Evolutionary conservation across 2,888 invertebrate species (phyloP), one percentile per base, ranked within the genome.

Genomic region (Cosmia pyralina): DNA sequence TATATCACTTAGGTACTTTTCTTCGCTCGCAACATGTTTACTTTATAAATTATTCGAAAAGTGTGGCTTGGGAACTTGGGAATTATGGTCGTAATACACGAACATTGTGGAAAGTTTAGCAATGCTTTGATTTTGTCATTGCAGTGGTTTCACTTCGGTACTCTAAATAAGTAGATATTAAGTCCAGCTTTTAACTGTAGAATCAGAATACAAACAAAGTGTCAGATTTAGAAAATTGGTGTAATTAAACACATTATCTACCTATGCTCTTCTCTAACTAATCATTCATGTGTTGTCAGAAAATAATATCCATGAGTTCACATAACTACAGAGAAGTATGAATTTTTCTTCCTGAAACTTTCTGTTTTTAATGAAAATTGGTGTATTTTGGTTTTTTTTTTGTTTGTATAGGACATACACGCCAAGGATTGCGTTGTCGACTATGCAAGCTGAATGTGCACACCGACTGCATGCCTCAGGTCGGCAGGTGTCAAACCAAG

Each of bases 361-460:
- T n/a, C 15, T 22, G 11, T 72, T 46, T 73, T 19, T 4, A 44
- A 38, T 22, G 15, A 15, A 13, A 46, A 19, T 11, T 22, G 13
- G 5, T 34, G 28, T 41, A 48, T 38, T 22, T 22, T 28, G 13
- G 28, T 13, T 46, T 55, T 38, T 60, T 52, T 58, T 55, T 69
- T 81, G 68, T 69, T 72, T 78, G 74, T 53, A 7, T 85, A 98
- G 99, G 99, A 75, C 99, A 99, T 94, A 98, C 98, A 69, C 97
- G 98, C 63, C 99, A 99, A 94, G 99, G 99, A 22, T 95, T 99
- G 72, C 98, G 98, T 83, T 99, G 99, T 93, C 97, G 98, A 72
- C 97, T 98, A 82, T 99, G 99, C 94, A 99, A 99, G 94, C 97
- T 98, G 95, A 99, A 99, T 94, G 98, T 98, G 70, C 99, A 99